Evolutionary conservation across 1,140 invertebrate species (phyloP).

Genomic region (Caenorhabditis briggsae): DNA sequence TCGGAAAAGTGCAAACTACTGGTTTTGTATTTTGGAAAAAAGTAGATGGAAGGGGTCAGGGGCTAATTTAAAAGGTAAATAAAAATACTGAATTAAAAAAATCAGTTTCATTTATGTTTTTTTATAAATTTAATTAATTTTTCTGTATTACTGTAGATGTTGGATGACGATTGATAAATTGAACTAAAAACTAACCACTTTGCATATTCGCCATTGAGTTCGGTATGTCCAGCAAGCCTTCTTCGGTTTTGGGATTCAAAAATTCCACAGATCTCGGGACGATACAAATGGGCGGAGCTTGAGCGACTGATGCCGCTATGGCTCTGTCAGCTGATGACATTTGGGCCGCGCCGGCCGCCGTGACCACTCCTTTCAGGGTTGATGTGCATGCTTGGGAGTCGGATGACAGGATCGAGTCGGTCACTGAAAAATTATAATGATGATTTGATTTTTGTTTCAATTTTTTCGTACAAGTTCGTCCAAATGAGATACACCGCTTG

Average conservation of each 20-base stretch:
- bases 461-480: too few relatives aligned
- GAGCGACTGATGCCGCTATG: background rate
- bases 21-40: background rate
- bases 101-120: too few relatives aligned
- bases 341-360: conserved; percentile 20
- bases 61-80: background rate
- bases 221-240: background rate
- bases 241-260: conserved; percentile 14
- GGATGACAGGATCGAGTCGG: background rate
- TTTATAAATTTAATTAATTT: too few relatives aligned
- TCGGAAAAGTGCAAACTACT: background rate
- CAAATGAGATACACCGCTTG: too few relatives aligned
- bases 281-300: background rate
- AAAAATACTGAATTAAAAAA: too few relatives aligned
- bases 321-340: background rate
- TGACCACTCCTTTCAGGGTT: conserved; percentile 19
- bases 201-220: conserved; percentile 40
- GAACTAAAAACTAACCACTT: background rate
- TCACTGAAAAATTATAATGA: background rate
- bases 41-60: background rate
- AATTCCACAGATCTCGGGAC: conserved; percentile 12
- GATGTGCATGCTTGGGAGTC: conserved; percentile 41
- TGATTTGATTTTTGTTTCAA: too few relatives aligned
- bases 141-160: too few relatives aligned
- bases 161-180: background rate